Percentiles rank a stretch among this genome's conserved stretches.
Conservation (phyloP, 2,113 vertebrate genomes). For the rabbit (Oryctolagus cuniculus) region DNA sequence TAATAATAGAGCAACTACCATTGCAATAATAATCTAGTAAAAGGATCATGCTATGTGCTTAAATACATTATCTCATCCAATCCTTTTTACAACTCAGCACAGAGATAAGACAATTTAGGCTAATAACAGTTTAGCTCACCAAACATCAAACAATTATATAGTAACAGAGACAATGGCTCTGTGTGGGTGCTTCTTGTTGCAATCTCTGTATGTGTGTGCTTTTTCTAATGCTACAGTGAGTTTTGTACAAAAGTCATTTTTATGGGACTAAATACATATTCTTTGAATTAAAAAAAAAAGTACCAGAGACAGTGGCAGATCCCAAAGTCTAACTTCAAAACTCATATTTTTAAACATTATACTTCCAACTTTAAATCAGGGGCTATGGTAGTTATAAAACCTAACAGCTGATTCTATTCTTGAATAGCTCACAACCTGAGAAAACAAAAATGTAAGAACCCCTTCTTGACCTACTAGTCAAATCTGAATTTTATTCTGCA, state of each 20-base stretch:
- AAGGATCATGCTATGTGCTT: background rate
- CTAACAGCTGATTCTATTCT: background rate
- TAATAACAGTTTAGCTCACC: constrained; percentile 8
- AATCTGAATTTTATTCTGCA: constrained; percentile 1
- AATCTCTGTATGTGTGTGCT: too few species aligned
- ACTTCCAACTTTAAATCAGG: background rate
- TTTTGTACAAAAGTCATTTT: too few species aligned
- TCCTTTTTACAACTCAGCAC: background rate
- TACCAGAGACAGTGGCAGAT: background rate
- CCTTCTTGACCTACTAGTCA: background rate
- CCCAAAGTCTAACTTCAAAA: background rate
- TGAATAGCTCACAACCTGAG: constrained; percentile 6
- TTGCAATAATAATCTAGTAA: background rate
- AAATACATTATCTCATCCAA: constrained; percentile 47
- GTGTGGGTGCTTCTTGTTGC: too few species aligned
- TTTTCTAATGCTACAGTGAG: too few species aligned
- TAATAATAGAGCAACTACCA: background rate
- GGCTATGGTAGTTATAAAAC: background rate
- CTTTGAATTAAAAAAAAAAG: too few species aligned
- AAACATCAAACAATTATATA: background rate
- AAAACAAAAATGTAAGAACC: constrained; percentile 20
- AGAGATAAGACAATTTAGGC: constrained; percentile 11
- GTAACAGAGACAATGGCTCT: background rate
- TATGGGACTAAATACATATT: too few species aligned
- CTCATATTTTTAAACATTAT: background rate